phyloP scores from a whole-genome alignment of 2,113 vertebrate species.

The Psilopsiagon aymara region DNA sequence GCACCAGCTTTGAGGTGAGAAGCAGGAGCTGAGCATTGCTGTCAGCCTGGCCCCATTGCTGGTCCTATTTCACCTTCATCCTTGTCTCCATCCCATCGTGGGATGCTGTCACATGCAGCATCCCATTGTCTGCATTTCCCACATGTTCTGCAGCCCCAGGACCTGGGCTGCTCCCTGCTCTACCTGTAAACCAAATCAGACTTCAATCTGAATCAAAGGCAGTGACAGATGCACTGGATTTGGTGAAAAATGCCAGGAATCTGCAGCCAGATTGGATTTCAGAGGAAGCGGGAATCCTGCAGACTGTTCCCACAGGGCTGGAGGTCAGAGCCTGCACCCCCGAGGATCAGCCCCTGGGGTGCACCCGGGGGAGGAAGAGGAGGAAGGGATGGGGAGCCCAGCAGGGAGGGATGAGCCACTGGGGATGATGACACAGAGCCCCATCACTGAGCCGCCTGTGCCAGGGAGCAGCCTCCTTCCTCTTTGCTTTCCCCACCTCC shows the following conservation, averaged over 20 bases:
- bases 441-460: accelerated
- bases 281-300: not conserved
- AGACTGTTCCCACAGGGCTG: accelerated
- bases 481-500: not conserved
- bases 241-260: slow-evolving; percentile 43
- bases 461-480: not conserved
- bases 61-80: not conserved
- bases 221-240: not conserved
- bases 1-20: accelerated
- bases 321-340: not conserved
- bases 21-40: not conserved
- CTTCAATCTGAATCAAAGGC: not conserved
- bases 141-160: accelerated
- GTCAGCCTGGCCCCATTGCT: not conserved
- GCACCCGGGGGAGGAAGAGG: not conserved
- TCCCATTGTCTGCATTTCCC: not conserved
- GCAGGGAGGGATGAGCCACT: accelerated
- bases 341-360: not conserved
- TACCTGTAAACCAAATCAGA: not conserved
- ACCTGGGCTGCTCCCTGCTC: not conserved
- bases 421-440: not conserved
- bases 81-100: not conserved
- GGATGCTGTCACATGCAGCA: accelerated
- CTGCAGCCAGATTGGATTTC: not conserved
- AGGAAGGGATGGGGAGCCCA: not conserved